Conservation (phyloP, 2,113 vertebrate genomes). For the Stegastes partitus region DNA sequence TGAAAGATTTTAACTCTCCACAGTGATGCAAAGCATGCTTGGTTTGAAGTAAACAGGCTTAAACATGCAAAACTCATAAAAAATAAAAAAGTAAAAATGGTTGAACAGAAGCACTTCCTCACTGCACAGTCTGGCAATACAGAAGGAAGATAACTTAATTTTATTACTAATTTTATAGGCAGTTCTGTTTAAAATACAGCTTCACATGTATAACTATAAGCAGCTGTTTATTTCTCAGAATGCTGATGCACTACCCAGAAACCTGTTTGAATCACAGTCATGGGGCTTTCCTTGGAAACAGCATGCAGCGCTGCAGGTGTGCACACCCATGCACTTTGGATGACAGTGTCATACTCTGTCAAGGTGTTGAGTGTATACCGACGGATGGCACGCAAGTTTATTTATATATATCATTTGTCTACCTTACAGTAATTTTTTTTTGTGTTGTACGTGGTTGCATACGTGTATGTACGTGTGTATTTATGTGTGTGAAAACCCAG, state of each 20-base stretch:
- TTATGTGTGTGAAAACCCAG: slow-evolving; percentile 47
- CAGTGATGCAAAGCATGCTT: no score
- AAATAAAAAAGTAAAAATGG: no score
- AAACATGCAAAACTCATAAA: no score
- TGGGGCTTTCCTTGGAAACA: slow-evolving; percentile 38
- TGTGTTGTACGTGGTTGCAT: slow-evolving; percentile 26
- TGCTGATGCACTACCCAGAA: slow-evolving; percentile 2
- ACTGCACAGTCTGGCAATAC: no score
- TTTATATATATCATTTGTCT: slow-evolving; percentile 69
- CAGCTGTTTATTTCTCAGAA: slow-evolving; percentile 12
- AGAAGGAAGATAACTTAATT: no score
- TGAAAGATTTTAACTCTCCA: no score
- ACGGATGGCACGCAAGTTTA: slow-evolving; percentile 77
- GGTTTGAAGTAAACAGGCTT: no score
- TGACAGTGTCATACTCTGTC: slow-evolving; percentile 52
- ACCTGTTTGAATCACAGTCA: background rate
- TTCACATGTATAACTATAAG: background rate
- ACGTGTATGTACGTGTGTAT: slow-evolving; percentile 22
- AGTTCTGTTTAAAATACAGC: slow-evolving; percentile 3
- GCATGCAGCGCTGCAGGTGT: slow-evolving; percentile 41
- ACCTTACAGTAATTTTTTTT: slow-evolving; percentile 53
- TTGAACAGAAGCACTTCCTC: no score
- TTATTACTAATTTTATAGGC: no score
- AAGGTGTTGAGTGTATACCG: slow-evolving; percentile 49
- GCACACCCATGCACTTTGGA: slow-evolving; percentile 9